These are phyloP conservation scores for Nipponia nippon DNA, from an alignment of 2,113 vertebrate genomes.

Conservation along the genomic window DNA sequence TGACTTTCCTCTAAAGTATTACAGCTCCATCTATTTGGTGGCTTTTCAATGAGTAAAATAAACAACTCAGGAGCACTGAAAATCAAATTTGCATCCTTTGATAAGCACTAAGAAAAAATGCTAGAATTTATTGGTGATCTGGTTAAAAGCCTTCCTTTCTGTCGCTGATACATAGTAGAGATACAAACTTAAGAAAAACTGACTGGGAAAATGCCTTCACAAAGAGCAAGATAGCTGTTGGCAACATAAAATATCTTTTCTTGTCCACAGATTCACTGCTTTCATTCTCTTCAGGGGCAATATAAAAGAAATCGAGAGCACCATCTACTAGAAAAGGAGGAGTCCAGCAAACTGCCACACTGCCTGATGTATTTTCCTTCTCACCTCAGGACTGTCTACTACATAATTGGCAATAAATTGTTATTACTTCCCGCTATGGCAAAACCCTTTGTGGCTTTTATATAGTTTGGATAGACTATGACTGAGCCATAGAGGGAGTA, in stretches of 20 bases:
- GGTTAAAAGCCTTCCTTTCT: background rate
- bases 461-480: background rate
- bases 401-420: constrained; percentile 35
- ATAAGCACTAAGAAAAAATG: background rate
- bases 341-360: background rate
- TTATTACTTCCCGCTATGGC: background rate
- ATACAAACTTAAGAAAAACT: background rate
- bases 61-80: background rate
- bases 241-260: background rate
- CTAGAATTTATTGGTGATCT: background rate
- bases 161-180: background rate
- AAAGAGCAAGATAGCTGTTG: background rate
- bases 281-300: background rate
- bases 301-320: background rate
- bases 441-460: background rate
- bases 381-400: background rate
- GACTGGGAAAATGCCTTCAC: background rate
- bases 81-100: background rate
- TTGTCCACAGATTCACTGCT: background rate
- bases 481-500: background rate
- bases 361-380: background rate
- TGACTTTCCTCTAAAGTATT: background rate
- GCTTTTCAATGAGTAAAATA: background rate
- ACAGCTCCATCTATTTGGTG: background rate
- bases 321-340: background rate